phyloP scores from a whole-genome alignment of 2,797 vertebrate species.

The Eulemur rubriventer region DNA sequence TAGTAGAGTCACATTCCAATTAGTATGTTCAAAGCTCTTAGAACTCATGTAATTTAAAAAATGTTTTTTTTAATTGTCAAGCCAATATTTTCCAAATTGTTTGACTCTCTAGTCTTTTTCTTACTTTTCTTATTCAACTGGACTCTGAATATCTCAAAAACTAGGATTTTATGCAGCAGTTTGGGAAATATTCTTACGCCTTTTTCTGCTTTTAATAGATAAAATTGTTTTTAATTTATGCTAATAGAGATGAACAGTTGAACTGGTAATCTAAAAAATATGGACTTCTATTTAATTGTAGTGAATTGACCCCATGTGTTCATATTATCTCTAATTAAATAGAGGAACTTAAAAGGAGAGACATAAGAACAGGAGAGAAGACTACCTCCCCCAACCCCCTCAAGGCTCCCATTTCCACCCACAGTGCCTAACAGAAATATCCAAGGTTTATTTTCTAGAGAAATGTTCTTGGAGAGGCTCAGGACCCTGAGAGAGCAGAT shows the following conservation, averaged over 20 bases:
- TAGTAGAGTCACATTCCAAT: background rate
- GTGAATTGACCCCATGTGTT: background rate
- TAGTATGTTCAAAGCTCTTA: background rate
- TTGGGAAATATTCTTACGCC: background rate
- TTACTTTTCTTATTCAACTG: background rate
- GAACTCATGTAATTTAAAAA: background rate
- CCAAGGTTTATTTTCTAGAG: background rate
- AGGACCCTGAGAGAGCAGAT: background rate
- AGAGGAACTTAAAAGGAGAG: background rate
- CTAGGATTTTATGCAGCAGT: background rate
- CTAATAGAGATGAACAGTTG: background rate
- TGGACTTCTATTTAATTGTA: background rate
- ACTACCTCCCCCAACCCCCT: fast-evolving
- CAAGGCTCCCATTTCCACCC: background rate
- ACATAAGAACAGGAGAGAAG: background rate
- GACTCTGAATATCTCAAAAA: background rate
- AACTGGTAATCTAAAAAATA: background rate
- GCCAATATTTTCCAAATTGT: background rate
- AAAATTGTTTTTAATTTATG: background rate
- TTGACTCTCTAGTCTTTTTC: background rate
- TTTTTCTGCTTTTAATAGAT: slow-evolving; percentile 14
- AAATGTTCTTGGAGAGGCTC: background rate
- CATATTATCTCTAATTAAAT: background rate
- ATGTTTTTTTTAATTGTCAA: background rate
- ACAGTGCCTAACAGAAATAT: background rate